Evolutionary conservation across 2,797 vertebrate species (phyloP), one percentile per base, ranked within the genome.

Genomic region (Enoplosus armatus): DNA sequence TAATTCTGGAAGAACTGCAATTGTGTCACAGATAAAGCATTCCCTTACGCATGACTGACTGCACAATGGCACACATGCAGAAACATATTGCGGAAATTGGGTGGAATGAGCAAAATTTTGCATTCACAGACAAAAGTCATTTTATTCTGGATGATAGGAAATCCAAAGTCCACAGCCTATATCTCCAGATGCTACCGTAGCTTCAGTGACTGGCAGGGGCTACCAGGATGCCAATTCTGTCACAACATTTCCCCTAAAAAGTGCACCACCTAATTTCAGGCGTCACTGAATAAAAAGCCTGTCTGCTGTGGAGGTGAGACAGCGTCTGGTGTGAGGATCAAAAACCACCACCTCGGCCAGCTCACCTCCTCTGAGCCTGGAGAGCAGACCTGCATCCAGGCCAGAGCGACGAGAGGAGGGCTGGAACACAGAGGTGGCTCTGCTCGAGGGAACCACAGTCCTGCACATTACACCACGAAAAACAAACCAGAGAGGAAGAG

Each of bases 261-360:
- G 66, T 54, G 48, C 72, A 71, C 54, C 78, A 75, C 86, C 67
- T 87, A 81, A 90, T 92, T 90, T 86, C 89, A 87, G 80, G 79
- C 75, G 60, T 86, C 80, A 65, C 59, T 85, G 88, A 91, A 91
- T 90, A 86, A 87, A 91, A 79, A 88, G 85, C 51, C 76, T 62
- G 86, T 89, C 79, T 93, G 85, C 81, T 68, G 80, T 59, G 50
- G 89, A 90, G 85, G 83, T 94, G 92, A 93, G 88, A 90, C 87
- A 94, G 84, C 70, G 90, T 93, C 93, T 94, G 89, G 85, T 85
- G 77, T 7, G 58, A 76, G 79, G 69, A 78, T 88, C 58, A 83
- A 85, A 89, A 83, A 75, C 55, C 76, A 64, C 68, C 78, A 64
- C 55, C 72, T 79, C 56, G 14, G 84, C 87, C 87, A 87, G 79